Base-by-base conservation (phyloP, 2,888 invertebrate genomes). In the Spicauda simplicius region DNA sequence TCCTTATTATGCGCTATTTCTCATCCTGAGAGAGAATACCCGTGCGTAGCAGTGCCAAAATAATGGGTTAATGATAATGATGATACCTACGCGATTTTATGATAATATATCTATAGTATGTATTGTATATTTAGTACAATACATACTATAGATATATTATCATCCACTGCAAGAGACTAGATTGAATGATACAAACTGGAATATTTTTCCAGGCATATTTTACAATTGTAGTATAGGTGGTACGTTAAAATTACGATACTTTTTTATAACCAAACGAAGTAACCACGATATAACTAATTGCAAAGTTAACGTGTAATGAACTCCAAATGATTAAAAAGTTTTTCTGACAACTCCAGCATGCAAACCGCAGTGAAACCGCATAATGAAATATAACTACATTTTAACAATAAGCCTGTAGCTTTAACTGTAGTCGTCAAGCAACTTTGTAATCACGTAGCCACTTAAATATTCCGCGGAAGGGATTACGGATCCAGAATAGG, bases 301-400 rank as follows among this genome's bases (percentile, higher is more conserved):
- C 41, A 11, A n/a, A 45, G n/a, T 45, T 45, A 45, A n/a, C 45
- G n/a, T 45, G 45, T 45, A 45, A 45, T 45, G 45, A n/a, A 45
- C 45, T n/a, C n/a, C n/a, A n/a, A 45, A n/a, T 7, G 45, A 45
- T 45, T 45, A 45, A 45, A 45, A 14, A 14, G n/a, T 45, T 41
- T 41, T 41, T 5, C 12, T 41, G 41, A 41, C 12, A 41, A 41
- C 14, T 41, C 14, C 0, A 45, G n/a, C 45, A n/a, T 45, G 45
- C 45, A n/a, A 45, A 45, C 45, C 45, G 45, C 45, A 45, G n/a
- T 45, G n/a, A n/a, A 14, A 45, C 45, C 45, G 45, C 45, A 45
- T 45, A n/a, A 45, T 14, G 45, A n/a, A 45, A 14, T n/a, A 45
- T 12, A 45, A 45, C 45, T n/a, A 45, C n/a, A 45, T 45, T 45